Percentiles rank a stretch among this genome's conserved stretches.
phyloP scores from a whole-genome alignment of 2,888 invertebrate species.

The Thysanoteuthis rhombus region DNA sequence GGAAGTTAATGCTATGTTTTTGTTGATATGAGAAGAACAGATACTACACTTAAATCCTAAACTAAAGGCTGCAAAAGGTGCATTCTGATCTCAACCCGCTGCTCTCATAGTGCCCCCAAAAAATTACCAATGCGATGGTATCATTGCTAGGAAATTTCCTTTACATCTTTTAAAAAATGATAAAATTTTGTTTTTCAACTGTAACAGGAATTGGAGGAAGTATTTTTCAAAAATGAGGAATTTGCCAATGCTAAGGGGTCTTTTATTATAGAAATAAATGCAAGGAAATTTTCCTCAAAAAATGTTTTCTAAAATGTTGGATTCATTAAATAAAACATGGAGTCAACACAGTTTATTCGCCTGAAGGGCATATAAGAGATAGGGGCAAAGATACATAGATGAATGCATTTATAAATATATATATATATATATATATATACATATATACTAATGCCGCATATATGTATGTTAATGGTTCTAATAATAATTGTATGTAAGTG shows the following conservation, averaged over 20 bases:
- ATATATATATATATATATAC: conserved; percentile 19
- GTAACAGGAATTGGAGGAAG: not conserved
- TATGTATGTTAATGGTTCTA: not conserved
- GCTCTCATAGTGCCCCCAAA: too few relatives aligned
- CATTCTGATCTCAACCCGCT: too few relatives aligned
- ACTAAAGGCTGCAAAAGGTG: too few relatives aligned
- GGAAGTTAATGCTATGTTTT: too few relatives aligned
- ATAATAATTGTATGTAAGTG: not conserved
- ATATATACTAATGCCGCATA: too few relatives aligned
- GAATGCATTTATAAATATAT: not conserved
- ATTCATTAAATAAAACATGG: not conserved
- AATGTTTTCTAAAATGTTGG: not conserved
- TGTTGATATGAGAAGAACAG: too few relatives aligned
- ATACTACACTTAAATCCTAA: too few relatives aligned
- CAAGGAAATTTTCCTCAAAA: not conserved
- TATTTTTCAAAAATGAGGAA: not conserved
- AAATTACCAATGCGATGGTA: not conserved
- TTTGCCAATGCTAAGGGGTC: not conserved
- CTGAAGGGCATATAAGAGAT: not conserved
- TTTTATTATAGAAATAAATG: not conserved
- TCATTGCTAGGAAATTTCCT: not conserved
- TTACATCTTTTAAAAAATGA: not conserved
- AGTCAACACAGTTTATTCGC: not conserved
- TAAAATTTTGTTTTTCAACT: not conserved
- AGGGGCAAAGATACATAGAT: not conserved